Percentiles rank a stretch among this genome's conserved stretches.
These are phyloP conservation scores for Erythrocebus patas DNA, from an alignment of 2,113 vertebrate genomes.

Conservation along the genomic window DNA sequence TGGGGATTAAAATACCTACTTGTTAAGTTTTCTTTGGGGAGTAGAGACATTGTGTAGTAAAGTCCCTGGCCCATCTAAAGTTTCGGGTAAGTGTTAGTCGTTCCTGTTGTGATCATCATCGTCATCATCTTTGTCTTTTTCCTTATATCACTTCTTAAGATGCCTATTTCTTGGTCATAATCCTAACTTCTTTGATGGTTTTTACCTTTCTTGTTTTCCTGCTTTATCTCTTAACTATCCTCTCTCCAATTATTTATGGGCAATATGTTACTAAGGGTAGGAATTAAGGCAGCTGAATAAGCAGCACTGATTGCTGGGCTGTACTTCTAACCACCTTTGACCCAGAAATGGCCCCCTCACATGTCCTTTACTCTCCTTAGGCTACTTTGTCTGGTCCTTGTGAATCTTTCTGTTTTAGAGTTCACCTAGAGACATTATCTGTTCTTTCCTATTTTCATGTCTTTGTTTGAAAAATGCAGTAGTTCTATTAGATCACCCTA, in stretches of 20 bases:
- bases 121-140: not conserved
- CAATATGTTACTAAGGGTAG: not conserved
- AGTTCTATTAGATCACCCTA: not conserved
- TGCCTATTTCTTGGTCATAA: not conserved
- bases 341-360: not conserved
- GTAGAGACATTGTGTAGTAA: not conserved
- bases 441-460: slow-evolving; percentile 22
- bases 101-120: not conserved
- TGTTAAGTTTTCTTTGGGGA: not conserved
- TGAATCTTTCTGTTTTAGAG: slow-evolving; percentile 14
- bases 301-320: not conserved
- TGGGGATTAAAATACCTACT: not conserved
- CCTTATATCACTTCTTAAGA: not conserved
- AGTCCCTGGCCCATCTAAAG: not conserved
- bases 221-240: not conserved
- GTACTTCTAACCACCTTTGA: not conserved
- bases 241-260: not conserved
- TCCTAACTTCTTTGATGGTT: not conserved
- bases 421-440: not conserved
- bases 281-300: not conserved
- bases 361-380: not conserved
- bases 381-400: not conserved
- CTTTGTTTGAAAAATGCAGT: not conserved
- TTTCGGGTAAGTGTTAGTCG: not conserved
- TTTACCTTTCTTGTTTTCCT: not conserved